Base-by-base conservation (phyloP, 2,113 vertebrate species). In the Tamias sibiricus region DNA sequence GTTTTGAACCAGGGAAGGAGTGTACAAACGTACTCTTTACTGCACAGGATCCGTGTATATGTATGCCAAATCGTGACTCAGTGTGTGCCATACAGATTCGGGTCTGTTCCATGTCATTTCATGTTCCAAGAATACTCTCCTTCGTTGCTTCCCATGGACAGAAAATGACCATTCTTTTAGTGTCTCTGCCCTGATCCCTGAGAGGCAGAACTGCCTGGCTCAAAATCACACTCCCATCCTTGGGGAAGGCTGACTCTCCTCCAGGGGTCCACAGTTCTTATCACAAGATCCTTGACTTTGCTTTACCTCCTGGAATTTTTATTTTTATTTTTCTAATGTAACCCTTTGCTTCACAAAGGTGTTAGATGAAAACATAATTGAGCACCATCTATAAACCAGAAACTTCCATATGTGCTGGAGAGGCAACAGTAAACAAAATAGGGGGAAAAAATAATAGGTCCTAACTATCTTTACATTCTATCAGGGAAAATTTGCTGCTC, bases 41-140 rank as follows among this genome's bases (percentile, higher is more conserved):
- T 59, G 8, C 26, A 24, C 17, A 26, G 1, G 3, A 4, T 7
- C 7, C 24, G 6, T 40, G 10, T 4, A 9, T 28, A 19, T 37
- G 12, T 76, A 35, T n/a, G 22, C 3, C 10, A 32, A 3, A 6
- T 30, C 9, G 26, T 35, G 49, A 32, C 40, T 82, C 37, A 1
- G 4, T 11, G 2, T 71, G 7, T 72, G 42, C n/a, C 37, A 32
- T 4, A 9, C 9, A 16, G 8, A 16, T 40, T 40, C 74, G 40
- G 40, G 37, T 1, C 4, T 24, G 8, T 3, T 28, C 6, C 19
- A 5, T 47, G 19, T 79, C n/a, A 35, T 54, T 35, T 12, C 4
- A 35, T 5, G 2, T 57, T 24, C 42, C 42, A 24, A 68, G 26
- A 85, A 47, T 49, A 20, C 0, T 22, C 42, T 14, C 10, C 20